Percentiles rank a stretch among this genome's conserved stretches.
Evolutionary conservation across 2,888 invertebrate species (phyloP).

Genomic region (Saturnia pavonia): DNA sequence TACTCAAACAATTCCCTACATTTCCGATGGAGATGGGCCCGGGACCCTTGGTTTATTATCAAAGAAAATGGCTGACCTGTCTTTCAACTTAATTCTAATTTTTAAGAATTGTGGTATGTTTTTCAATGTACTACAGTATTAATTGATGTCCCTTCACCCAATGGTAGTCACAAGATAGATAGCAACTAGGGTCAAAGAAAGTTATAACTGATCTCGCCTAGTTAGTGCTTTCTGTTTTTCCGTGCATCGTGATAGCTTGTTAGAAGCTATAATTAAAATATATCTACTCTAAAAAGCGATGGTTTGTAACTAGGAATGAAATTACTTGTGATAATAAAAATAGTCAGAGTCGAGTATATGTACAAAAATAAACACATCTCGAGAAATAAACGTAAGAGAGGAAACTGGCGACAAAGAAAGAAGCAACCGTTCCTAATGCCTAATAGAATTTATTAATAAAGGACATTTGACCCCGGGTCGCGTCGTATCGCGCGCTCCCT

Average conservation of each 20-base stretch:
- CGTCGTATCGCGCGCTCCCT: slow-evolving; percentile 28
- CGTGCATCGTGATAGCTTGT: background rate
- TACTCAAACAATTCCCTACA: background rate
- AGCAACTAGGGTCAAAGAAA: background rate
- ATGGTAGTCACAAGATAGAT: no score
- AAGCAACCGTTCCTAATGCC: slow-evolving; percentile 13
- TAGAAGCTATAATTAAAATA: background rate
- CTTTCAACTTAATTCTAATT: no score
- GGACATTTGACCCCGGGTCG: slow-evolving; percentile 18
- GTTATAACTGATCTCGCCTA: background rate
- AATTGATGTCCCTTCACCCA: no score
- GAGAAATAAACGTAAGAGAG: background rate
- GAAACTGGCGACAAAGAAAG: slow-evolving; percentile 4
- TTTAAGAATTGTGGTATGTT: no score
- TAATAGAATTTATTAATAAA: slow-evolving; percentile 20
- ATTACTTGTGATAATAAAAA: background rate
- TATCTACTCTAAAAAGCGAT: no score
- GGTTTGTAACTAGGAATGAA: background rate
- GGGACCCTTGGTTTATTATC: background rate
- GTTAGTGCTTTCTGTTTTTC: background rate
- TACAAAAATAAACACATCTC: slow-evolving; percentile 2
- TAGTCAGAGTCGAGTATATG: background rate
- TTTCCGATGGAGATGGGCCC: background rate
- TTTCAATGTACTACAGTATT: background rate
- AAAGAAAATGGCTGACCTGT: background rate